Evolutionary conservation across 2,113 vertebrate species (phyloP).

Genomic region (Corydoras maculifer): DNA sequence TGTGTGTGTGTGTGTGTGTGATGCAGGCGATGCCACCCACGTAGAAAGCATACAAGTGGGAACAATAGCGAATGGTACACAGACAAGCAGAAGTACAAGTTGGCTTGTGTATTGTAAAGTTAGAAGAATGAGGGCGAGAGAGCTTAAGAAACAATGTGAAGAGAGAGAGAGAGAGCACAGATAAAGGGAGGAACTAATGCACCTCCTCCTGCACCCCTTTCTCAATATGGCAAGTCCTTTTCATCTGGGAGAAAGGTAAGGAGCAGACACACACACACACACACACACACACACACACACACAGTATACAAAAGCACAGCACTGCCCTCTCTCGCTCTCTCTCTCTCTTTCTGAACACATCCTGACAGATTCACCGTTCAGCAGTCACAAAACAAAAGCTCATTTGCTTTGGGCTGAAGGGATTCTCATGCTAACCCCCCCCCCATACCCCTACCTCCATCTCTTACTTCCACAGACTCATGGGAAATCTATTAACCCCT

Average conservation of each 20-base stretch:
- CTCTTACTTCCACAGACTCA: not conserved
- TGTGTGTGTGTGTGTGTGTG: no score
- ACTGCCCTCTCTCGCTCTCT: not conserved
- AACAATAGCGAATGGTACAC: no score
- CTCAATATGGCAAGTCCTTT: not conserved
- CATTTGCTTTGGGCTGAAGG: conserved; percentile 18
- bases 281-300: conserved; percentile 6
- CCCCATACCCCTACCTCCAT: not conserved
- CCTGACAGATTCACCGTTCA: conserved; percentile 22
- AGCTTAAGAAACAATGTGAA: conserved; percentile 10
- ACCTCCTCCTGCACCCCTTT: not conserved
- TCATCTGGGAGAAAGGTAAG: conserved; percentile 51
- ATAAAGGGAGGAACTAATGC: not conserved
- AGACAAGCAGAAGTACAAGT: not conserved
- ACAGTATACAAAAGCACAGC: conserved; percentile 9
- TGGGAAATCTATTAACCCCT: conserved; percentile 8
- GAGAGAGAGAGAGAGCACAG: not conserved
- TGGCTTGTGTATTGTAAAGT: not conserved
- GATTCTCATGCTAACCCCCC: not conserved
- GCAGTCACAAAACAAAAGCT: conserved; percentile 10
- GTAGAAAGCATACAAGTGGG: no score
- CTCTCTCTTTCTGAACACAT: conserved; percentile 8
- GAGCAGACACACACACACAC: conserved; percentile 6
- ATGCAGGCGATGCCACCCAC: no score
- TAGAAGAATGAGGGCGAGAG: not conserved